Percentiles rank a stretch among this genome's conserved stretches.
Conservation (phyloP, 2,113 vertebrate genomes). For the Macrotis lagotis region DNA sequence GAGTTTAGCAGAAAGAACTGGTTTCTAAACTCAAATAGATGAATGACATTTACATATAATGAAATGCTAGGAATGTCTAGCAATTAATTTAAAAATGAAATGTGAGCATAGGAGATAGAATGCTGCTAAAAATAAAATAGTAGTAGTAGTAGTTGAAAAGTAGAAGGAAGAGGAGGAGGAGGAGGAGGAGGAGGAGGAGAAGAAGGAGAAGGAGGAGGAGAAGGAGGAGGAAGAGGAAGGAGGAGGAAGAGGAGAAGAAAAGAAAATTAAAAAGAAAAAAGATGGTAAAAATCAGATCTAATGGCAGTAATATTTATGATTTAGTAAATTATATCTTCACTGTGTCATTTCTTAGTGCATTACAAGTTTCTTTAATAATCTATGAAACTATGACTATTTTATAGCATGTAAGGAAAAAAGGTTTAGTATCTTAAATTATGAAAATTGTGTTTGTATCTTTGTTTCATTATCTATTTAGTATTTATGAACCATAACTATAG, state of each 20-base stretch:
- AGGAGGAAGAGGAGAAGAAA: accelerated
- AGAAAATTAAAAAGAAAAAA: background rate
- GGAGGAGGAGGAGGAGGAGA: too few relatives aligned
- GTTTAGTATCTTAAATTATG: background rate
- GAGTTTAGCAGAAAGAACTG: background rate
- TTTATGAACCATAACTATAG: background rate
- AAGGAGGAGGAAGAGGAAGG: background rate
- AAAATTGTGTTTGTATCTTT: background rate
- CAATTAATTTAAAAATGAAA: background rate
- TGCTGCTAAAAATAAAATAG: too few relatives aligned
- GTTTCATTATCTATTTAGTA: background rate
- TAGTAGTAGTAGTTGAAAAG: too few relatives aligned
- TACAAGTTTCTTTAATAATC: background rate
- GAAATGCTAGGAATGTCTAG: background rate
- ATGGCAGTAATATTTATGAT: background rate
- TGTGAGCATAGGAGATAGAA: background rate
- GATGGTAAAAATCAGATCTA: background rate
- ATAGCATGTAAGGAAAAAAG: background rate
- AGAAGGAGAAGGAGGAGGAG: background rate
- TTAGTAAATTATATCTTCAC: background rate
- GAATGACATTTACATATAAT: background rate
- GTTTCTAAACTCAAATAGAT: background rate
- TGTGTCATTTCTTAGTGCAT: background rate
- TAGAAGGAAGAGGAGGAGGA: background rate
- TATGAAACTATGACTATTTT: background rate